Evolutionary conservation across 2,888 invertebrate species (phyloP).

Genomic region (Melanchra persicariae): DNA sequence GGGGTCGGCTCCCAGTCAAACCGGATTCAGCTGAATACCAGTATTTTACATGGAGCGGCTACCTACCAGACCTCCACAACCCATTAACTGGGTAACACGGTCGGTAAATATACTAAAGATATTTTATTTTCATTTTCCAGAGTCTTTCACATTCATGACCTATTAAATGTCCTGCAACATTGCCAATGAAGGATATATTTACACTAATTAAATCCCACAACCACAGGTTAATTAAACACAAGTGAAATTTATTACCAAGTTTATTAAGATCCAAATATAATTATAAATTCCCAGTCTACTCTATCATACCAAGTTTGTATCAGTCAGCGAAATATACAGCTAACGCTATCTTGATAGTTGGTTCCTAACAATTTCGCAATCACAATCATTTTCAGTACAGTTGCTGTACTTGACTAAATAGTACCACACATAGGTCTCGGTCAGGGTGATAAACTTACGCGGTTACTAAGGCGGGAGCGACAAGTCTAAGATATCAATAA

Average conservation of each 20-base stretch:
- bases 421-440: neutral
- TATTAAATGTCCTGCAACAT: neutral
- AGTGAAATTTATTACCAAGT: constrained; percentile 60
- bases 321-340: constrained; percentile 32
- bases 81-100: too few relatives aligned
- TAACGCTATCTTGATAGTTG: constrained; percentile 27
- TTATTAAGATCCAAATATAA: constrained; percentile 70
- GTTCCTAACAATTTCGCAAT: constrained; percentile 18
- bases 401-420: constrained; percentile 11
- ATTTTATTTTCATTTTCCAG: too few relatives aligned
- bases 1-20: too few relatives aligned
- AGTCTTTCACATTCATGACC: neutral
- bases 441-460: neutral
- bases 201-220: constrained; percentile 51
- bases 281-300: constrained; percentile 64
- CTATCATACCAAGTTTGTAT: constrained; percentile 31
- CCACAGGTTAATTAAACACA: constrained; percentile 74
- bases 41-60: too few relatives aligned
- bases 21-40: too few relatives aligned
- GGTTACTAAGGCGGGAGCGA: neutral
- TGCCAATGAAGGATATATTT: neutral
- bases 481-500: neutral
- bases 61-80: too few relatives aligned
- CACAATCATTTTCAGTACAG: constrained; percentile 33
- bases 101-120: too few relatives aligned